Base-by-base conservation (phyloP, 1,140 invertebrate genomes). In the Asbolus verrucosus region DNA sequence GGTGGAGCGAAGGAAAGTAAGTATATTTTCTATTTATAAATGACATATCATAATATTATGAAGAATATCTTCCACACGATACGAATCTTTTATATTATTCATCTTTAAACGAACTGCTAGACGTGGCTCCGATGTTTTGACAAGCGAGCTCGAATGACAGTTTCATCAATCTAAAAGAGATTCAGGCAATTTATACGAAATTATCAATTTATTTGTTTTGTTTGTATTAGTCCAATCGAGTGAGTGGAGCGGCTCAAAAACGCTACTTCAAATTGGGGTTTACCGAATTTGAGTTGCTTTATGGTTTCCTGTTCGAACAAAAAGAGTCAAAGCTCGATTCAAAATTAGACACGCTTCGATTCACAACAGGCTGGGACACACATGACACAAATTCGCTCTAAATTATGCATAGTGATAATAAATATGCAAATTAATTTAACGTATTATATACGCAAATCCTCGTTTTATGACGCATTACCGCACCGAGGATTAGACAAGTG, bases 371-470 rank as follows among this genome's bases (percentile, higher is more conserved):
- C n/a, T n/a, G n/a, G n/a, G n/a, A n/a, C 21, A 24, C 46, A 54
- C 46, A 24, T 54, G 46, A 54, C 46, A 54, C 46, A 54, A 54
- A 54, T 54, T 54, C 46, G 21, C 21, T 54, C 46, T 54, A 54
- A 54, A 54, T 54, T 27, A 54, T 54, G 19, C 46, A 54, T 54
- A 21, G 9, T 8, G 19, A 54, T 54, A 54, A 54, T 54, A 54
- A 54, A 54, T 54, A 54, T 54, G 46, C 46, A 54, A 54, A 54
- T 54, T 54, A 54, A 54, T 54, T 54, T 54, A 54, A 24, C 43
- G 39, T 43, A 43, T 43, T 43, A 43, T 43, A n/a, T n/a, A 50
- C 46, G 21, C 46, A 54, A 54, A 54, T 54, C 33, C 33, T 2
- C 11, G 33, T n/a, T 27, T n/a, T 8, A 27, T 27, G 33, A 50